Percentiles rank a stretch among this genome's conserved stretches.
These are phyloP conservation scores for Hyles vespertilio DNA, from an alignment of 1,140 invertebrate genomes.

Conservation along the genomic window DNA sequence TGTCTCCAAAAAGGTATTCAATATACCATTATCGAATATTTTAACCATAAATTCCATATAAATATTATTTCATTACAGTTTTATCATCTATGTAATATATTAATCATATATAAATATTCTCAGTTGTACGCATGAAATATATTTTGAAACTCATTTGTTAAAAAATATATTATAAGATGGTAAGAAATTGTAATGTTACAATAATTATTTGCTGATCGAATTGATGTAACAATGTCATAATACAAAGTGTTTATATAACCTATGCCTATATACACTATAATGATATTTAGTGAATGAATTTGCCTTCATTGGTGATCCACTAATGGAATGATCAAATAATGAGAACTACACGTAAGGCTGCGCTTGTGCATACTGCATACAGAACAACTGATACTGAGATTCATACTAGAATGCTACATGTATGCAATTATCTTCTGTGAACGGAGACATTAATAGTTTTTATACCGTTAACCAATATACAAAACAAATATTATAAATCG, in stretches of 20 bases:
- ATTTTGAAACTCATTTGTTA: too few relatives aligned
- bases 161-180: not conserved
- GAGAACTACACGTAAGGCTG: constrained; percentile 19
- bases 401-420: constrained; percentile 42
- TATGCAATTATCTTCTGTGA: not conserved
- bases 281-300: not conserved
- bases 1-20: too few relatives aligned
- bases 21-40: too few relatives aligned
- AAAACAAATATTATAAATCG: constrained; percentile 5
- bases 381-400: constrained; percentile 36
- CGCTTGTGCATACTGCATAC: constrained; percentile 15
- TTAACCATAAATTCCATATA: too few relatives aligned
- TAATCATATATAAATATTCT: too few relatives aligned
- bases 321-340: constrained; percentile 49
- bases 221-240: not conserved
- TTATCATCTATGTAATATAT: too few relatives aligned
- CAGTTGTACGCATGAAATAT: too few relatives aligned
- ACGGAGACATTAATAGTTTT: constrained; percentile 4
- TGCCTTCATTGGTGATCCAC: constrained; percentile 9
- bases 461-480: constrained; percentile 2
- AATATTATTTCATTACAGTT: too few relatives aligned
- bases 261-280: not conserved
- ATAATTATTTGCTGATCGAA: too few relatives aligned
- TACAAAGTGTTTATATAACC: not conserved
- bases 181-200: not conserved